These are phyloP conservation scores for Ahaetulla prasina DNA, from an alignment of 2,113 vertebrate species.

Conservation along the genomic window DNA sequence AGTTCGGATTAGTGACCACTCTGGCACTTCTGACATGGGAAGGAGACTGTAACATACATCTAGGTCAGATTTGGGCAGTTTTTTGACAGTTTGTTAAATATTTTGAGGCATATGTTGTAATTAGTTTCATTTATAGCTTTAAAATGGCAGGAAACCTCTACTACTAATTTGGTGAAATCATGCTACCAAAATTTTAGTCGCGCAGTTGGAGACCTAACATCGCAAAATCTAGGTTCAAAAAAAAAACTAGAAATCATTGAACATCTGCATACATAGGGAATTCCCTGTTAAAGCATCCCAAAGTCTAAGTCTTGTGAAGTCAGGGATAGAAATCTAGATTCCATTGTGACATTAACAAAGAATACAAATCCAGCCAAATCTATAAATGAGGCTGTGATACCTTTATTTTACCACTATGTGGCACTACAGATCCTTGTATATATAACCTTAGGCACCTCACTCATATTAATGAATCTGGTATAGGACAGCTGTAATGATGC, in stretches of 20 bases:
- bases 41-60: neutral
- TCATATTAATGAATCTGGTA: conserved; percentile 45
- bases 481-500: conserved; percentile 37
- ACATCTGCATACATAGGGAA: neutral
- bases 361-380: neutral
- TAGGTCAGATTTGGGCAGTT: neutral
- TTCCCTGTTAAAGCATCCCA: neutral
- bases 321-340: neutral
- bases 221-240: neutral
- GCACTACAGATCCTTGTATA: conserved; percentile 26
- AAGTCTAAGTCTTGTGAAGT: neutral
- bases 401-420: conserved; percentile 24
- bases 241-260: neutral
- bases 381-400: neutral
- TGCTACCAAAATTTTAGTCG: neutral
- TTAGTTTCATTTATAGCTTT: neutral
- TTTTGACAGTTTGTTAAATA: neutral
- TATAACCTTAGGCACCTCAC: neutral
- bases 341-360: neutral
- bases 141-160: neutral
- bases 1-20: neutral
- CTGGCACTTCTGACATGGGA: neutral
- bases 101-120: neutral
- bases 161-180: neutral
- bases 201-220: neutral